Evolutionary conservation across 1,140 invertebrate species (phyloP).

Genomic region (Limonius californicus): DNA sequence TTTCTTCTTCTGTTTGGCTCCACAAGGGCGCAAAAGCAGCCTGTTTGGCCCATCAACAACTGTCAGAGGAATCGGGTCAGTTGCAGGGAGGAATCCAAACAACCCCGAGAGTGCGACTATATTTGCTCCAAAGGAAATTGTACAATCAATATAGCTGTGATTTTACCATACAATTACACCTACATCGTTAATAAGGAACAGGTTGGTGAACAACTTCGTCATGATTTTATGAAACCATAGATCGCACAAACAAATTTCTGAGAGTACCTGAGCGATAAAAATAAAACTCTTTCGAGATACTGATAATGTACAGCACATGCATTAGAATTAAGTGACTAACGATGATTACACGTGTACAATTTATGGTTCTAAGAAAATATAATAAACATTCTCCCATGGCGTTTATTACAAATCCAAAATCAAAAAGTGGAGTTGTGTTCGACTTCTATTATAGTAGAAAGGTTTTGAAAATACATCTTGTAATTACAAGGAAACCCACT

Average conservation of each 20-base stretch:
- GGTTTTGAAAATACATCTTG: conserved; percentile 14
- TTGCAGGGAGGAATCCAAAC: neutral
- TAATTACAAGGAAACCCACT: neutral
- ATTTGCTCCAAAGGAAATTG: conserved; percentile 12
- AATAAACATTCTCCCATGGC: neutral
- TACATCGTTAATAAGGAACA: conserved; percentile 39
- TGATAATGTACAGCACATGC: too few species aligned
- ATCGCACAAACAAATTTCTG: too few species aligned
- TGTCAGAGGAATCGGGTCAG: neutral
- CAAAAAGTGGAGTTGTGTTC: neutral
- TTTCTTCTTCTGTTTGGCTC: neutral
- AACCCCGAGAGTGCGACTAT: neutral
- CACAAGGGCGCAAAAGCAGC: neutral
- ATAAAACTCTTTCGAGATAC: too few species aligned
- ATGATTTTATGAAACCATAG: too few species aligned
- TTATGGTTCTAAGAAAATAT: neutral
- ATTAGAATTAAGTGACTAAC: neutral
- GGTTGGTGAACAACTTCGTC: conserved; percentile 23
- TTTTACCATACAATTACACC: conserved; percentile 30
- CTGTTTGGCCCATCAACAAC: neutral
- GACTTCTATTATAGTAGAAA: conserved; percentile 4
- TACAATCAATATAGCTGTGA: conserved; percentile 27
- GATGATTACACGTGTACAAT: neutral
- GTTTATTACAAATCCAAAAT: too few species aligned
- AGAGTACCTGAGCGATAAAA: too few species aligned